Conservation (phyloP, 1,140 invertebrate genomes). For the Delia radicum region DNA sequence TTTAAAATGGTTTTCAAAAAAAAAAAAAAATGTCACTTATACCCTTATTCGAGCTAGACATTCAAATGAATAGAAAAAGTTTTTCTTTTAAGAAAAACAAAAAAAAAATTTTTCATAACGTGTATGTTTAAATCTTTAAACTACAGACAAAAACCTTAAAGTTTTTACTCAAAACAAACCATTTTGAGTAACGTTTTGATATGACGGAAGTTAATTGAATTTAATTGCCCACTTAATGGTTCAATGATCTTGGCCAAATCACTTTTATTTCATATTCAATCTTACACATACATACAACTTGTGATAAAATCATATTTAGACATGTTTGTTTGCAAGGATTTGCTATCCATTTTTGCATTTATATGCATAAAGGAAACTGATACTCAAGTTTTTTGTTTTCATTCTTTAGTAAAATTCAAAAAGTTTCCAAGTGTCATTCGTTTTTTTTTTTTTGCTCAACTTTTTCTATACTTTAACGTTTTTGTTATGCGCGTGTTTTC, state of each 20-base stretch:
- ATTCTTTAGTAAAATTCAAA: conserved; percentile 7
- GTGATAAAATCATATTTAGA: background rate
- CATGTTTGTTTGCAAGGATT: no score
- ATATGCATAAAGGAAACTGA: background rate
- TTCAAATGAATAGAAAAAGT: no score
- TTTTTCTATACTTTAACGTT: background rate
- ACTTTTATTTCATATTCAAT: background rate
- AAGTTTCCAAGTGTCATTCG: background rate
- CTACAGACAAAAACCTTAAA: no score
- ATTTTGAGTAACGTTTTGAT: no score
- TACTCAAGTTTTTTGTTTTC: background rate
- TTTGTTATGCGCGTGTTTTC: background rate
- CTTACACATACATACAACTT: background rate
- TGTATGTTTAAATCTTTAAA: no score
- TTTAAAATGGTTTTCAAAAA: no score
- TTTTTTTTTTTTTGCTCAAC: background rate
- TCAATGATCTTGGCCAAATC: conserved; percentile 28
- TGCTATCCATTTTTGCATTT: background rate
- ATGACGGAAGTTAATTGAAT: conserved; percentile 31
- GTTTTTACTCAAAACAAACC: no score
- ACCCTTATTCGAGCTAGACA: no score
- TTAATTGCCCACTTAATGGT: conserved; percentile 34
- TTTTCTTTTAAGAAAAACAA: no score
- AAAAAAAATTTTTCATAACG: no score
- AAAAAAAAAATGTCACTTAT: no score